These are phyloP conservation scores for Melikaiella ostensackeni DNA, from an alignment of 2,888 invertebrate genomes.

Conservation along the genomic window DNA sequence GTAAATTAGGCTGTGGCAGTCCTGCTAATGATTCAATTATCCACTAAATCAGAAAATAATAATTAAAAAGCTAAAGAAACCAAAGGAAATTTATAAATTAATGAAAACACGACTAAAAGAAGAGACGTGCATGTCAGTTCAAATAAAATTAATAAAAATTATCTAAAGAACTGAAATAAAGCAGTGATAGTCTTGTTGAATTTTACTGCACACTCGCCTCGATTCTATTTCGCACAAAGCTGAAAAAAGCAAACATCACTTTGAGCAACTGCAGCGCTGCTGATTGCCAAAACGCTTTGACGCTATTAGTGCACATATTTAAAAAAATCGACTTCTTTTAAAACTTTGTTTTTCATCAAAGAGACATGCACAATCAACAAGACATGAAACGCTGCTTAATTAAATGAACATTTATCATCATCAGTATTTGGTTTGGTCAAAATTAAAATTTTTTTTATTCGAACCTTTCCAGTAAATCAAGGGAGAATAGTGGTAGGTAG, in stretches of 20 bases:
- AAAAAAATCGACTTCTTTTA: constrained; percentile 2
- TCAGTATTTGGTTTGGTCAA: constrained; percentile 61
- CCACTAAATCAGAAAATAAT: not conserved
- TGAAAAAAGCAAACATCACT: constrained; percentile 22
- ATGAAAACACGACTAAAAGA: not conserved
- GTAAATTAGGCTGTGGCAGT: too few species aligned
- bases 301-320: constrained; percentile 53
- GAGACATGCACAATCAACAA: not conserved
- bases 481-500: constrained; percentile 76
- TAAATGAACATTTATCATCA: constrained; percentile 55
- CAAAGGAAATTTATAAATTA: not conserved
- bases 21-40: not conserved
- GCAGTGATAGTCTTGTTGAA: not conserved
- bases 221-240: constrained; percentile 36
- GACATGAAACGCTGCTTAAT: constrained; percentile 31
- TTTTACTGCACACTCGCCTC: constrained; percentile 20
- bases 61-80: not conserved
- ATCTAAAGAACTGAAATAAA: not conserved
- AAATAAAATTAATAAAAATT: not conserved
- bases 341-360: constrained; percentile 3
- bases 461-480: constrained; percentile 76
- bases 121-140: not conserved
- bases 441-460: constrained; percentile 73
- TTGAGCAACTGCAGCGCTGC: constrained; percentile 9
- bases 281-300: constrained; percentile 48